A percentile compares a stretch with the other conserved stretches of the same genome.
Evolutionary conservation across 2,888 invertebrate species (phyloP).

Genomic region (Liopterus haemorrhoidalis): DNA sequence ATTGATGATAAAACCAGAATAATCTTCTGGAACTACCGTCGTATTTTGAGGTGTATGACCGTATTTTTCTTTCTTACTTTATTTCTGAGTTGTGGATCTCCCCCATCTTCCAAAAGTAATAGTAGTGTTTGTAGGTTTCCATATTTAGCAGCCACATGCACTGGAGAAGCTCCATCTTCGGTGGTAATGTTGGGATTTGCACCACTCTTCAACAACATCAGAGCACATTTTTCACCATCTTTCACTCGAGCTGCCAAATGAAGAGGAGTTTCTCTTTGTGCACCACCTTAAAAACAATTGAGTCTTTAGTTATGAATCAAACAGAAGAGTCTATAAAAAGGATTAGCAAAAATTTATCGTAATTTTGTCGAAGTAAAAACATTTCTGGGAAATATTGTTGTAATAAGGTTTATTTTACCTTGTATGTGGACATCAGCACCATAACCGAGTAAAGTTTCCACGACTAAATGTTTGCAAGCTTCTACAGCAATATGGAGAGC

Average conservation of each 20-base stretch:
- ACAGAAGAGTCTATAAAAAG: slow-evolving; percentile 5
- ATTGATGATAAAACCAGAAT: too few relatives aligned
- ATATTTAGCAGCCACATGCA: slow-evolving; percentile 90
- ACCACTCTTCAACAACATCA: slow-evolving; percentile 96
- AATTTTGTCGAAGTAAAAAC: not conserved
- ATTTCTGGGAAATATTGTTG: slow-evolving; percentile 5
- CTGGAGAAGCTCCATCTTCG: slow-evolving; percentile 93
- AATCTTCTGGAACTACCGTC: too few relatives aligned
- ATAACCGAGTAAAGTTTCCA: slow-evolving; percentile 90
- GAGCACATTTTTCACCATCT: slow-evolving; percentile 87
- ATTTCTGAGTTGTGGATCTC: slow-evolving; percentile 85
- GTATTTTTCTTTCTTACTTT: too few relatives aligned
- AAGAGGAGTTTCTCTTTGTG: slow-evolving; percentile 86
- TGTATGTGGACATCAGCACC: slow-evolving; percentile 96
- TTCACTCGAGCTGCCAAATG: slow-evolving; percentile 94
- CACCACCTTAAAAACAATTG: slow-evolving; percentile 56
- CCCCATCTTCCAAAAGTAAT: slow-evolving; percentile 86
- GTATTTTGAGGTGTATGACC: too few relatives aligned
- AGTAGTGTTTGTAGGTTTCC: slow-evolving; percentile 84
- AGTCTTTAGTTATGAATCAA: slow-evolving; percentile 4
- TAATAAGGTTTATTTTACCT: slow-evolving; percentile 44
- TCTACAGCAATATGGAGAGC: slow-evolving; percentile 97
- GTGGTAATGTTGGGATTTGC: slow-evolving; percentile 93
- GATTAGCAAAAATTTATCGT: slow-evolving; percentile 7
- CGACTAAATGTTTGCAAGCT: slow-evolving; percentile 87